These are phyloP conservation scores for Mugil cephalus DNA, from an alignment of 2,113 vertebrate genomes.

Conservation along the genomic window DNA sequence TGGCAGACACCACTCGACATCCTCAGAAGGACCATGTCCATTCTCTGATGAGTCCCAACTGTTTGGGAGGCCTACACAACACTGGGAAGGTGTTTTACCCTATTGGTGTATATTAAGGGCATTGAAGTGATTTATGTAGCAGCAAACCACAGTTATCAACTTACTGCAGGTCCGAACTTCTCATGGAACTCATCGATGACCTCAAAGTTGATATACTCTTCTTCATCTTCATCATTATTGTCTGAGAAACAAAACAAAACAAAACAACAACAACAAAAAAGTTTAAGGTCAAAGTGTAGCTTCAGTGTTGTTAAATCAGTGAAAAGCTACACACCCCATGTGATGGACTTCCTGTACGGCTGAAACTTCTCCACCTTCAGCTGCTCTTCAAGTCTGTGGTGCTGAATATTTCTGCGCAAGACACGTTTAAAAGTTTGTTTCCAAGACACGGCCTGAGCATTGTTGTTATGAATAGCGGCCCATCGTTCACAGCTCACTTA, in stretches of 20 bases:
- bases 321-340: slow-evolving; percentile 51
- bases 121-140: background rate
- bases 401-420: slow-evolving; percentile 24
- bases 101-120: too few species aligned
- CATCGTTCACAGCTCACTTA: slow-evolving; percentile 37
- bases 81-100: too few species aligned
- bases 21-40: too few species aligned
- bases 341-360: slow-evolving; percentile 64
- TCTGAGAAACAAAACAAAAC: slow-evolving; percentile 38
- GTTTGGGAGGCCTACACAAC: too few species aligned
- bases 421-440: background rate
- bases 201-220: slow-evolving; percentile 69
- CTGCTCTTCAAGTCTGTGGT: slow-evolving; percentile 20
- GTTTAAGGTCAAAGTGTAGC: too few species aligned
- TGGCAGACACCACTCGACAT: too few species aligned
- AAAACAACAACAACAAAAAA: too few species aligned
- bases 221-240: slow-evolving; percentile 52
- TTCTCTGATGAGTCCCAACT: too few species aligned
- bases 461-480: background rate
- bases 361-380: slow-evolving; percentile 69
- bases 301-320: background rate
- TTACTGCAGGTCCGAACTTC: slow-evolving; percentile 83
- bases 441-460: background rate
- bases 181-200: slow-evolving; percentile 81
- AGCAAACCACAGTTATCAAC: slow-evolving; percentile 22